Conservation (phyloP, 53 echinoderm and acorn worm genomes). For the Luidia sarsii region DNA sequence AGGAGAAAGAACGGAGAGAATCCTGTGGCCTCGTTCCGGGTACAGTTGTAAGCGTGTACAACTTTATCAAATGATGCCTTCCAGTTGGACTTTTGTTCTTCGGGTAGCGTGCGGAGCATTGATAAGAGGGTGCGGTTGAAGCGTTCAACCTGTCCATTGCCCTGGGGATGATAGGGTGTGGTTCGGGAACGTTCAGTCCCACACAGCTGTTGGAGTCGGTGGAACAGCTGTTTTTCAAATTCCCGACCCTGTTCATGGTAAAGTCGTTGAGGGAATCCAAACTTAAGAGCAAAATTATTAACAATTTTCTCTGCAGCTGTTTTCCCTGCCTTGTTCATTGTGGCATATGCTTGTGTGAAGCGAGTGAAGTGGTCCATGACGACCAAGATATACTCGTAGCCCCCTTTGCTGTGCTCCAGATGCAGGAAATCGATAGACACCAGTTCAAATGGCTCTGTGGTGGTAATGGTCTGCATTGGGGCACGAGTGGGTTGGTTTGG, state of each 20-base stretch:
- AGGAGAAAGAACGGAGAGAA: slow-evolving; percentile 34
- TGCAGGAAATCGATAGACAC: slow-evolving; percentile 70
- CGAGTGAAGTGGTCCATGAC: slow-evolving; percentile 41
- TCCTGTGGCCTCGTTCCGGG: slow-evolving; percentile 25
- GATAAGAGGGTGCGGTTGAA: slow-evolving; percentile 45
- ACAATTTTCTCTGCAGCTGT: slow-evolving; percentile 18
- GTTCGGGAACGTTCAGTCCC: slow-evolving; percentile 35
- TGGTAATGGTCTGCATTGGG: slow-evolving; percentile 56
- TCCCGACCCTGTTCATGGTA: slow-evolving; percentile 50
- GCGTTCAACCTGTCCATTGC: slow-evolving; percentile 37
- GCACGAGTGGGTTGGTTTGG: slow-evolving; percentile 47
- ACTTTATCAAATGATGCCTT: slow-evolving; percentile 33
- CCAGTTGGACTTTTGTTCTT: slow-evolving; percentile 21
- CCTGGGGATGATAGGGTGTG: slow-evolving; percentile 52
- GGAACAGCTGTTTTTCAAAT: slow-evolving; percentile 47
- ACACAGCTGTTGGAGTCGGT: slow-evolving; percentile 24
- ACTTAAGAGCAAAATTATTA: slow-evolving; percentile 26
- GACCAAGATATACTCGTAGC: slow-evolving; percentile 40
- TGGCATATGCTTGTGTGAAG: slow-evolving; percentile 34
- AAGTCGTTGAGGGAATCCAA: slow-evolving; percentile 35
- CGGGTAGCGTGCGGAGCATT: slow-evolving; percentile 42
- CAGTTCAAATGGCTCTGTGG: slow-evolving; percentile 69
- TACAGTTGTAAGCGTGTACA: slow-evolving; percentile 47
- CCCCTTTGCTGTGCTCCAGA: slow-evolving; percentile 36
- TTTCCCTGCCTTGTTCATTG: slow-evolving; percentile 37